These are phyloP conservation scores for Corythucha ciliata DNA, from an alignment of 2,888 invertebrate genomes.

Conservation along the genomic window DNA sequence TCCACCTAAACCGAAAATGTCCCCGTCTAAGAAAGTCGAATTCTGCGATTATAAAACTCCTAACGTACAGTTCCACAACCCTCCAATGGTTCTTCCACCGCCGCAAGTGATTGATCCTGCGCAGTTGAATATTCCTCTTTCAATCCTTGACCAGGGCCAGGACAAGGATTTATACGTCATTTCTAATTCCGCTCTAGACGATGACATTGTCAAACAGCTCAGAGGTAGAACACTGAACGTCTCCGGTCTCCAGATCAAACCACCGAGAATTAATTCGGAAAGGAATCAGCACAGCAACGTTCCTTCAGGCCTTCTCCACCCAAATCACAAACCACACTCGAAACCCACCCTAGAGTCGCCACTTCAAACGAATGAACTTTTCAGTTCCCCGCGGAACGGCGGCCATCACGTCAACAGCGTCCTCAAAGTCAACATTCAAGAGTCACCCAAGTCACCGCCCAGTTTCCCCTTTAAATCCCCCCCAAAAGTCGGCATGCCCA, in stretches of 20 bases:
- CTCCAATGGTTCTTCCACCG: constrained; percentile 66
- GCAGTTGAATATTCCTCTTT: constrained; percentile 28
- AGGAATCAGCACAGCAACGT: constrained; percentile 27
- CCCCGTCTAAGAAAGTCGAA: constrained; percentile 25
- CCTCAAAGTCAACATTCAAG: constrained; percentile 27
- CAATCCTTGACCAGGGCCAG: constrained; percentile 25
- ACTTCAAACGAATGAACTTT: constrained; percentile 9
- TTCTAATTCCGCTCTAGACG: constrained; percentile 36
- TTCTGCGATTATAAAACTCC: constrained; percentile 22
- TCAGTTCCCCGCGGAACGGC: constrained; percentile 15
- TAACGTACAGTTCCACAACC: constrained; percentile 32
- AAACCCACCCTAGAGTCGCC: constrained; percentile 14
- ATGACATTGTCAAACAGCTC: constrained; percentile 32
- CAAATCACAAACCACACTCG: constrained; percentile 29
- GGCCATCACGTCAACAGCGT: constrained; percentile 23
- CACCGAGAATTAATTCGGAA: constrained; percentile 23
- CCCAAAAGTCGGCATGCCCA: constrained; percentile 29
- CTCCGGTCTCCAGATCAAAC: constrained; percentile 27
- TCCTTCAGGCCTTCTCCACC: constrained; percentile 28
- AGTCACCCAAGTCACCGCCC: constrained; percentile 25
- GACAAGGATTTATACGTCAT: constrained; percentile 46
- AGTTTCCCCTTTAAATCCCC: constrained; percentile 25
- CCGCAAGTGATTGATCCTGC: constrained; percentile 42
- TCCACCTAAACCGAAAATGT: constrained; percentile 27
- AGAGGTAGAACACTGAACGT: constrained; percentile 31